Evolutionary conservation across 2,113 vertebrate genomes (phyloP), one percentile per base, ranked within the genome.

Genomic region (Sciurus niger): DNA sequence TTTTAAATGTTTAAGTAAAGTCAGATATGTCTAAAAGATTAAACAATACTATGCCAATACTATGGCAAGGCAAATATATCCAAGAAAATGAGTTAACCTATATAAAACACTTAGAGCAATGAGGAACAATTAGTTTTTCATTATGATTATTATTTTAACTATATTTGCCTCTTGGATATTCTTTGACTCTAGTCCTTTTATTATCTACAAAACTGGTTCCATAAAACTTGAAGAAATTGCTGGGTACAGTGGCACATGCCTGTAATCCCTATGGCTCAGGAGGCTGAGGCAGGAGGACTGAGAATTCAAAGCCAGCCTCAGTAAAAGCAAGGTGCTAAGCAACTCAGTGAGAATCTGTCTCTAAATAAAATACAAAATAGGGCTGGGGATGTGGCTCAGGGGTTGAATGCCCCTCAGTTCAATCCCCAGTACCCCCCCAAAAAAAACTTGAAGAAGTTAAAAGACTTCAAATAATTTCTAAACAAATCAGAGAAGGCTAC

Each of bases 1-100:
- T 30, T 60, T 87, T 83, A 63, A 87, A 80, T 60, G 11, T 65
- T 78, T 85, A 86, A 93, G 77, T 84, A 60, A 93, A 82, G 14
- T 70, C 20, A 60, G 1, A 43, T 78, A 70, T 51, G 10, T 28
- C 22, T 67, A 67, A 83, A 87, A 73, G 13, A 30, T 63, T 88
- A 34, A 94, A 70, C 65, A 84, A 77, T 32, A 32, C 1, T 65
- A 96, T 96, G 9, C 6, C 32, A 46, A 5, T 86, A 43, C 40
- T 89, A 63, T 13, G 22, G 18, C 9, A 72, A 96, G 34, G 14
- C 24, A 95, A 86, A 8, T 24, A 18, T 25, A 68, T 72, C 43
- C 63, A 89, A 89, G 37, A 25, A 89, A 76, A 67, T 63, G 10
- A 93, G 8, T 51, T 90, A 67, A 6, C 25, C 2, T 25, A 30